phyloP scores from a whole-genome alignment of 2,113 vertebrate genomes.

The Oenanthe oenanthe region DNA sequence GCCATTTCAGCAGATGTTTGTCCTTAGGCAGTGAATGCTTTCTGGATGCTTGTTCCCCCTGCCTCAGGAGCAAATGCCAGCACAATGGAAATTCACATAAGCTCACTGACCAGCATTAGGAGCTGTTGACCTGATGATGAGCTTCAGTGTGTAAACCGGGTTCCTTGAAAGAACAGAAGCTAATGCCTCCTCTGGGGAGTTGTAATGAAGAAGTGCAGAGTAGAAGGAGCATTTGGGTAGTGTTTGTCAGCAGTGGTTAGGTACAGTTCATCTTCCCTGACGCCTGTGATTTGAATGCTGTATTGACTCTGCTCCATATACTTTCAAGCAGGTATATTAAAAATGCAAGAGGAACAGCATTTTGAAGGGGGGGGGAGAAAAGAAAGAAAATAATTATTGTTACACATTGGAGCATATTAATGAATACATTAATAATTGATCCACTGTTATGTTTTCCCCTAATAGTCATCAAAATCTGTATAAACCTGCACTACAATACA shows the following conservation, averaged over 20 bases:
- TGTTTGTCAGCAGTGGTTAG: slow-evolving; percentile 45
- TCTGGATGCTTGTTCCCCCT: slow-evolving; percentile 12
- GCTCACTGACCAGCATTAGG: slow-evolving; percentile 14
- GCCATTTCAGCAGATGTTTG: slow-evolving; percentile 46
- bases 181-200: slow-evolving; percentile 26
- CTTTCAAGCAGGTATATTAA: slow-evolving; percentile 69
- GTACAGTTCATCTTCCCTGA: background rate
- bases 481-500: slow-evolving; percentile 71
- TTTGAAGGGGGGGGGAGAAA: slow-evolving; percentile 9
- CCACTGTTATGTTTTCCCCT: slow-evolving; percentile 73
- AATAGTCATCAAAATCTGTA: slow-evolving; percentile 81
- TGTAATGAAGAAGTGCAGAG: slow-evolving; percentile 37
- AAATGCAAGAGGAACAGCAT: slow-evolving; percentile 67
- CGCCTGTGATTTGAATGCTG: slow-evolving; percentile 8
- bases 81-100: background rate
- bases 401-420: slow-evolving; percentile 78
- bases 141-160: background rate
- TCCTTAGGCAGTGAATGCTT: slow-evolving; percentile 46
- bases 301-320: slow-evolving; percentile 39
- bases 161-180: background rate
- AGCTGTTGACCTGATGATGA: background rate
- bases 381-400: slow-evolving; percentile 74
- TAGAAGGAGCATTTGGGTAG: background rate
- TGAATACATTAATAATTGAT: slow-evolving; percentile 81
- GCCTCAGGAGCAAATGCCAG: slow-evolving; percentile 36